These are phyloP conservation scores for Idaea dimidiata DNA, from an alignment of 2,888 invertebrate genomes.

Conservation along the genomic window DNA sequence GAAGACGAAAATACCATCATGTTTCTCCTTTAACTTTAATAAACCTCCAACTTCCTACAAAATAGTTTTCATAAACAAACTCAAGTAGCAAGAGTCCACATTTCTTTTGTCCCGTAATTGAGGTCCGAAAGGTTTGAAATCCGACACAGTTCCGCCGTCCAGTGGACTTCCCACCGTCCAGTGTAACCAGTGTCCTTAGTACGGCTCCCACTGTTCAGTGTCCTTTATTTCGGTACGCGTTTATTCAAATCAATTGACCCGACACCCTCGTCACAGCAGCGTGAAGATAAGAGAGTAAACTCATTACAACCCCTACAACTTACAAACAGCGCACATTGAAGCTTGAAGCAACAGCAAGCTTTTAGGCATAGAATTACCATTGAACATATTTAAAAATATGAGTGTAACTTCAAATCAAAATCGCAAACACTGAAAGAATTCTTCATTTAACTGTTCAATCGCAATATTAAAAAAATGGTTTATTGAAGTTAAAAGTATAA, in stretches of 20 bases:
- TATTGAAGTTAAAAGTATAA: no score
- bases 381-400: no score
- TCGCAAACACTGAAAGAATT: no score
- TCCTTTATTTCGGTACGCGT: neutral
- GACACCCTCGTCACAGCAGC: neutral
- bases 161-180: no score
- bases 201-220: no score
- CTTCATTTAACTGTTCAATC: no score
- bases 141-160: neutral
- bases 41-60: neutral
- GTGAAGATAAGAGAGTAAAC: slow-evolving; percentile 1
- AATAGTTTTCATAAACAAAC: neutral
- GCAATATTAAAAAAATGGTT: no score
- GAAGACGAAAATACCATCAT: no score
- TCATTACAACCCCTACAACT: neutral
- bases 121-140: neutral
- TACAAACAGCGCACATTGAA: neutral
- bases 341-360: neutral
- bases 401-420: no score
- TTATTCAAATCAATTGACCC: neutral
- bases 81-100: neutral
- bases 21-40: no score
- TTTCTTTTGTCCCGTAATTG: neutral
- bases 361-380: no score
- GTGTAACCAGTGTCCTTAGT: no score